Conservation (phyloP, 2,888 invertebrate genomes). For the Drosophila aldrichi region DNA sequence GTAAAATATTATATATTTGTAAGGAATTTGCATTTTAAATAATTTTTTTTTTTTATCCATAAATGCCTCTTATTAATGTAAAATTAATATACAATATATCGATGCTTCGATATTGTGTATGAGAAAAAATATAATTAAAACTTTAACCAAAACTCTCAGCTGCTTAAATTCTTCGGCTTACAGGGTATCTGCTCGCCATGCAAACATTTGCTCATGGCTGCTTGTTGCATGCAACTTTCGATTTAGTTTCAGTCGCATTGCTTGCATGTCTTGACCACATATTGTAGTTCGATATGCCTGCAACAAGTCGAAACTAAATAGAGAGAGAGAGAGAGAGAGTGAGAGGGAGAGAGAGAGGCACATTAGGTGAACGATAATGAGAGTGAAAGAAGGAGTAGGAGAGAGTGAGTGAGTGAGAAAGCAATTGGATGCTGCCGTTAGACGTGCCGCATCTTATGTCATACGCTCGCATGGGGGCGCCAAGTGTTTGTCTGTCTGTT, state of each 20-base stretch:
- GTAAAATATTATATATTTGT: no score
- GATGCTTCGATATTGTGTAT: no score
- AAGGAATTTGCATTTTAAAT: not conserved
- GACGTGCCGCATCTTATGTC: constrained; percentile 77
- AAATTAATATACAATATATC: no score
- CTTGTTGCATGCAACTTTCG: constrained; percentile 76
- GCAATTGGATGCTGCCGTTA: constrained; percentile 65
- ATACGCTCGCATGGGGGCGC: constrained; percentile 60
- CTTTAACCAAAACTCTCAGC: no score
- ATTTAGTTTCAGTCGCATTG: constrained; percentile 77
- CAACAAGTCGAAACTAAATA: constrained; percentile 33
- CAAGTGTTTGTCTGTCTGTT: constrained; percentile 34
- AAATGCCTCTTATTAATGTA: no score
- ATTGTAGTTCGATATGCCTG: constrained; percentile 60
- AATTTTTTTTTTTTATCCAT: no score
- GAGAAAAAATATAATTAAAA: no score
- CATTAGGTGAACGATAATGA: not conserved
- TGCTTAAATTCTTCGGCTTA: not conserved
- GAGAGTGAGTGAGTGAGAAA: constrained; percentile 2
- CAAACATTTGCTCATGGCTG: not conserved
- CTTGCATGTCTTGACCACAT: constrained; percentile 80
- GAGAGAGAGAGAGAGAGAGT: constrained; percentile 10
- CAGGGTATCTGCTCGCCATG: not conserved
- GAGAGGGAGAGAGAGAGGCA: not conserved
- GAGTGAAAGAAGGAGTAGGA: not conserved